Evolutionary conservation across 2,888 invertebrate species (phyloP).

Genomic region (Atethmia centrago): DNA sequence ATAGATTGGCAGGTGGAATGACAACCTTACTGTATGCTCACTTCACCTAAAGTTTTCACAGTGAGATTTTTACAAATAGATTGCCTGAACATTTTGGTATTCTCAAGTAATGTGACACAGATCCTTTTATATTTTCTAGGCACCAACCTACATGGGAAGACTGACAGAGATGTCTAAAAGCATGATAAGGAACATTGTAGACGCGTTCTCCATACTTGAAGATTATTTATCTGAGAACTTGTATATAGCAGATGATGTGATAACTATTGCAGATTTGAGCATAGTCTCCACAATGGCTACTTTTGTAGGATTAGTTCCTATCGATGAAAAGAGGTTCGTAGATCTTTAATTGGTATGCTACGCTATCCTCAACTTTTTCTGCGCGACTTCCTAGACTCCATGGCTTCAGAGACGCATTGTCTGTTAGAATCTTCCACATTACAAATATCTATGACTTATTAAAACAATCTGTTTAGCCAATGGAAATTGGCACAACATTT

Average conservation of each 20-base stretch:
- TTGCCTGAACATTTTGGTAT: no score
- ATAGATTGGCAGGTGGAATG: no score
- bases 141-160: constrained; percentile 79
- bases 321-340: constrained; percentile 77
- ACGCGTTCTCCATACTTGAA: constrained; percentile 81
- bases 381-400: not conserved
- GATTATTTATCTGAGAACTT: constrained; percentile 76
- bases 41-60: no score
- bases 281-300: constrained; percentile 78
- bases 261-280: constrained; percentile 83
- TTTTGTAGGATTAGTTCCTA: constrained; percentile 77
- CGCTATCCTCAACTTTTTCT: not conserved
- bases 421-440: not conserved
- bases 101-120: no score
- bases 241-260: constrained; percentile 78
- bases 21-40: no score
- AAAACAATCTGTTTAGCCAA: no score
- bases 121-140: constrained; percentile 69
- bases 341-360: not conserved
- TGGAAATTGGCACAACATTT: no score
- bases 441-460: not conserved
- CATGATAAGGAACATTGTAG: constrained; percentile 75
- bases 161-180: constrained; percentile 76
- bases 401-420: not conserved
- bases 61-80: no score